Percentiles rank a stretch among this genome's conserved stretches.
Conservation (phyloP, 2,888 invertebrate species). For the Calliphora vomitoria region DNA sequence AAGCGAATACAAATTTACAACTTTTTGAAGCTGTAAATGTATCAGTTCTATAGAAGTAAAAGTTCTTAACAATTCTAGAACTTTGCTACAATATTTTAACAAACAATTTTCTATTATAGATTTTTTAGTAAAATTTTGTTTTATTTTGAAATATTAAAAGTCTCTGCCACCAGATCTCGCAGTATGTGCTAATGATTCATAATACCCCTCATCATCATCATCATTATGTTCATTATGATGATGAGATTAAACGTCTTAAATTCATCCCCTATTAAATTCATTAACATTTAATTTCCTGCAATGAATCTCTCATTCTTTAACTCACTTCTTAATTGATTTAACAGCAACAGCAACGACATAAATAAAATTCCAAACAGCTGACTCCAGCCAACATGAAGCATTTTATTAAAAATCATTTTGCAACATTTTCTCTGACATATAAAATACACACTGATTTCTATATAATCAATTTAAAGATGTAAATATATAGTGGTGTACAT, state of each 20-base stretch:
- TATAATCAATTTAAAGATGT: constrained; percentile 28
- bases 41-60: no score
- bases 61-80: no score
- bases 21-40: no score
- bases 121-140: no score
- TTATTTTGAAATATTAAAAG: no score
- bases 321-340: constrained; percentile 50
- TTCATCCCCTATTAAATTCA: constrained; percentile 14
- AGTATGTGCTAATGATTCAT: no score
- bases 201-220: no score
- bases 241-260: neutral
- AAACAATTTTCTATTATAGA: no score
- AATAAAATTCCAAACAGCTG: constrained; percentile 30
- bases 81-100: no score
- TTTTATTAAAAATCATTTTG: constrained; percentile 55
- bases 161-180: no score
- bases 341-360: constrained; percentile 19
- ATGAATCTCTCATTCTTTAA: constrained; percentile 46
- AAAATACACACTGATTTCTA: constrained; percentile 9
- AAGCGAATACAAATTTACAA: no score
- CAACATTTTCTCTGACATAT: constrained; percentile 9
- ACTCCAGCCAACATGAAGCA: constrained; percentile 22
- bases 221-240: no score
- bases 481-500: neutral
- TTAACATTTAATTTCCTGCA: constrained; percentile 47